Base-by-base conservation (phyloP, 2,797 vertebrate genomes). In the Chaetodon trifasciatus region DNA sequence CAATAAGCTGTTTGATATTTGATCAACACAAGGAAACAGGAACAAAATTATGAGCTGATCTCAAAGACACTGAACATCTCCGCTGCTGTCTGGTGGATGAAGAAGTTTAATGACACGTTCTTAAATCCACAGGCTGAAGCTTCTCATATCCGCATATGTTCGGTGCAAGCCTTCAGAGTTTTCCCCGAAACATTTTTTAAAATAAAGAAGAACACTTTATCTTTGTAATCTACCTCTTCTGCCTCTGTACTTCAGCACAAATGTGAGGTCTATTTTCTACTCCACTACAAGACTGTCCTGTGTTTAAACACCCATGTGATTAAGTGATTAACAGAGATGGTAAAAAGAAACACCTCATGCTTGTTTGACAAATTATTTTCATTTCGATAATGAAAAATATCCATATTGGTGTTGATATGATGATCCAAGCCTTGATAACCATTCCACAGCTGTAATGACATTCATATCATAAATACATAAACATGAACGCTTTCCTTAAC, bases 61-160 rank as follows among this genome's bases (percentile, higher is more conserved):
- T 49, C 9, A 57, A 47, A 76, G 11, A 40, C 19, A 69, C 3
- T 44, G 4, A 8, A 2, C 16, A 50, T 35, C 74, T 87, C 60
- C 90, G 71, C 87, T 85, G 79, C 90, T 65, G 83, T 60, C 91
- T 90, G 28, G 64, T 77, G 4, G 90, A 17, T n/a, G 44, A 16
- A 0, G 15, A 2, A 8, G 23, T 42, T 7, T 4, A 2, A 79
- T 23, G 12, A 56, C 69, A 74, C 1, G 5, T 37, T 60, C 3
- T 23, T 17, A 11, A 50, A 24, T 28, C 0, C 52, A 1, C 11
- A 21, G 17, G 8, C 19, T 17, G 12, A n/a, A 64, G 16, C 17
- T 9, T 60, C 12, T 68, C 55, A 47, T 47, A 39, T 21, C 42
- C 5, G 13, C 3, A 19, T 13, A 37, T 67, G 11, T 53, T 63